Evolutionary conservation across 2,888 invertebrate species (phyloP), one percentile per base, ranked within the genome.

Genomic region (Microctonus brassicae): DNA sequence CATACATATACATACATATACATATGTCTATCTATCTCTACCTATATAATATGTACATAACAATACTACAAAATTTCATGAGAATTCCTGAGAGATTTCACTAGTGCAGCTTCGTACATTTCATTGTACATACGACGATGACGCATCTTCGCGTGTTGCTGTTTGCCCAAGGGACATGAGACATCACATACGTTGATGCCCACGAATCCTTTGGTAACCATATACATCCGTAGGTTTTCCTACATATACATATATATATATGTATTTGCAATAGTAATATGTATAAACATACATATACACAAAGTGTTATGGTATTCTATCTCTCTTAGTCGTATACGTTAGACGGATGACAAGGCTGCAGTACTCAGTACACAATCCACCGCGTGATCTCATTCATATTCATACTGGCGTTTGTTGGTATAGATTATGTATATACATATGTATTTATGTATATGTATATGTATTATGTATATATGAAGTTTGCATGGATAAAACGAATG

Each of bases 311-410:
- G 52, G 29, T 29, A 58, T 78, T 78, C 22, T 13, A 22, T 17
- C 34, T 17, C 20, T 22, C 22, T 17, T 34, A 60, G 34, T n/a
- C 20, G 20, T 60, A 60, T 17, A 77, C 76, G 77, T 80, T 76
- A 80, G 82, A 82, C 80, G 75, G 77, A 78, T 81, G 82, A 81
- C 79, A 77, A 77, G 69, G n/a, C 62, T 53, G 55, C 69, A 20
- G 26, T 29, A 73, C n/a, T n/a, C n/a, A n/a, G n/a, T 70, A 73
- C 70, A 57, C 64, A 65, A 74, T 76, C 74, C 75, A 76, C 73
- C 73, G 75, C 76, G 74, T 66, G 70, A 66, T 74, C 80, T 78
- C 79, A 78, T 81, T 80, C 79, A 80, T 80, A 80, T 82, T 82
- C 81, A 80, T 82, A 80, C 76, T 77, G 71, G 42, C 66, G 42